These are phyloP conservation scores for Macropis europaea DNA, from an alignment of 2,888 invertebrate species.

Conservation along the genomic window DNA sequence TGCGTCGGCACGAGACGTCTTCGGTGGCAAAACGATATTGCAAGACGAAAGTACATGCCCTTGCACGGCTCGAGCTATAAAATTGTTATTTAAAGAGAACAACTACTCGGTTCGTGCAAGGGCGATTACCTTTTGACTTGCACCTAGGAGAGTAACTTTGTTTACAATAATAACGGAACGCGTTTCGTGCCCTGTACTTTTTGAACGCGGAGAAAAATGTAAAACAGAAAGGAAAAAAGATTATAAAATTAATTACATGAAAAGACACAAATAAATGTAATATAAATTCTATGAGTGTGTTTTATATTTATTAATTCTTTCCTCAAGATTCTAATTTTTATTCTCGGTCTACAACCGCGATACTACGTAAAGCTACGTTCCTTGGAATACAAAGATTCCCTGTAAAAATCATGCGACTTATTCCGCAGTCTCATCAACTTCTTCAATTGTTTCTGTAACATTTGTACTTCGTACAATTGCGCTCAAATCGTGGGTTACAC, in stretches of 20 bases:
- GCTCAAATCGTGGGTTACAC: conserved; percentile 74
- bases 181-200: conserved; percentile 55
- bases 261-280: conserved; percentile 79
- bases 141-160: conserved; percentile 30
- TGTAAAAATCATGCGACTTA: conserved; percentile 22
- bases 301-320: conserved; percentile 21
- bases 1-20: conserved; percentile 65
- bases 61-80: conserved; percentile 38
- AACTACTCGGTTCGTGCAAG: conserved; percentile 48
- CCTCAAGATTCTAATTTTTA: background rate
- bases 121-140: conserved; percentile 25
- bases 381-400: background rate
- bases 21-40: conserved; percentile 35
- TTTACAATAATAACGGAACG: conserved; percentile 39
- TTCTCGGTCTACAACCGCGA: too few species aligned
- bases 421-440: conserved; percentile 55
- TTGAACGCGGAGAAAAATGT: conserved; percentile 50
- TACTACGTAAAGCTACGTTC: background rate
- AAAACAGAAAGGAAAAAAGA: conserved; percentile 51
- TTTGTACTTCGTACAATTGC: conserved; percentile 62
- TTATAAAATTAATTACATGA: conserved; percentile 71
- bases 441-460: conserved; percentile 47
- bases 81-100: conserved; percentile 52
- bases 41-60: conserved; percentile 30
- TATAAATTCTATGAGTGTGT: conserved; percentile 75